Evolutionary conservation across 2,113 vertebrate species (phyloP).

Genomic region (Lethenteron reissneri): DNA sequence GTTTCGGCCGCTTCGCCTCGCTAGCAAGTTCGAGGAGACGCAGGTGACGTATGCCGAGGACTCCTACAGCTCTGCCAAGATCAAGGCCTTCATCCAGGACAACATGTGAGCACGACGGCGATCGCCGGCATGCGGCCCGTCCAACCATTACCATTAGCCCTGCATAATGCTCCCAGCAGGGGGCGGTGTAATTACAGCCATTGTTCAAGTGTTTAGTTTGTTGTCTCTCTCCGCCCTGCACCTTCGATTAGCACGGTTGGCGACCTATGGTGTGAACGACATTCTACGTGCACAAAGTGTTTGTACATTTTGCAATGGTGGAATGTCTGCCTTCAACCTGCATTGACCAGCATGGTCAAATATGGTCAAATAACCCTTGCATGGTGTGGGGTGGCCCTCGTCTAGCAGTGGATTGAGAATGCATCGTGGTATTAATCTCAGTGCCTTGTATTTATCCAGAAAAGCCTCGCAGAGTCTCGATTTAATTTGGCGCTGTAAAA

Average conservation of each 20-base stretch:
- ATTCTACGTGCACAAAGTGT: neutral
- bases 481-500: too few relatives aligned
- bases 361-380: too few relatives aligned
- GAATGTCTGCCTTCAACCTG: too few relatives aligned
- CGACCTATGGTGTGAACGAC: neutral
- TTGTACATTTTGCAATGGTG: neutral
- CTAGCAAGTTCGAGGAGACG: slow-evolving; percentile 72
- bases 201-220: neutral
- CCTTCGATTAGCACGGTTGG: neutral
- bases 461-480: too few relatives aligned
- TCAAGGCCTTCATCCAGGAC: slow-evolving; percentile 84
- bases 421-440: too few relatives aligned
- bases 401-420: too few relatives aligned
- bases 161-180: neutral
- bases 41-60: slow-evolving; percentile 38
- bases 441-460: too few relatives aligned
- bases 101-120: slow-evolving; percentile 44
- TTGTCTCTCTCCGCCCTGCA: neutral
- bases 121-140: neutral
- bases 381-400: too few relatives aligned
- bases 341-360: too few relatives aligned
- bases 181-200: neutral
- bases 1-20: slow-evolving; percentile 51
- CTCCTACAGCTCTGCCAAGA: slow-evolving; percentile 43
- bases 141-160: neutral